Percentiles rank a stretch among this genome's conserved stretches.
phyloP scores from a whole-genome alignment of 2,888 invertebrate genomes.

The Gari tellinella region DNA sequence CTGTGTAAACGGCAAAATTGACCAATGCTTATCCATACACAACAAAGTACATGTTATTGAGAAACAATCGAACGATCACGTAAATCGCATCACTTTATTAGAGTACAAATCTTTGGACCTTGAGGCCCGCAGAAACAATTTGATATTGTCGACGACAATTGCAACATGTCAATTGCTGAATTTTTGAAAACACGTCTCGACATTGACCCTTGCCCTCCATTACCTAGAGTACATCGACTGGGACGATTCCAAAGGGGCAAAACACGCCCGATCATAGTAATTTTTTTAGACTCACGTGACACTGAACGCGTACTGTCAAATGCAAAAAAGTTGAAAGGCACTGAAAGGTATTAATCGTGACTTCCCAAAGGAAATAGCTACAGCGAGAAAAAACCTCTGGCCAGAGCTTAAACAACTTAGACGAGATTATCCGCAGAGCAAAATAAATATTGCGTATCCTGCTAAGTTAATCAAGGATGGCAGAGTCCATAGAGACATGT shows the following conservation, averaged over 20 bases:
- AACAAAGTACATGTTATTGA: no score
- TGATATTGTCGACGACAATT: no score
- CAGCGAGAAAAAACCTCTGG: slow-evolving; percentile 8
- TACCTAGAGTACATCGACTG: slow-evolving; percentile 3
- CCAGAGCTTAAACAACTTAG: not conserved
- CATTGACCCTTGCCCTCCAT: not conserved
- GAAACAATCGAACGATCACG: no score
- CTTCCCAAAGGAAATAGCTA: slow-evolving; percentile 4
- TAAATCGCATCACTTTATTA: no score
- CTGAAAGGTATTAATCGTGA: slow-evolving; percentile 8
- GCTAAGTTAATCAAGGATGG: slow-evolving; percentile 11
- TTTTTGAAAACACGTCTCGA: not conserved
- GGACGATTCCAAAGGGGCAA: not conserved
- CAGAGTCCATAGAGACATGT: not conserved
- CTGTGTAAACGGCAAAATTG: no score
- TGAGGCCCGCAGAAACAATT: no score
- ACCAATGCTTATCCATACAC: no score
- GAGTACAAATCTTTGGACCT: no score
- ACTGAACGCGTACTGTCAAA: not conserved
- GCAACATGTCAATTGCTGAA: not conserved
- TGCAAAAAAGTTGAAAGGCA: slow-evolving; percentile 8
- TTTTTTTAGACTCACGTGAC: not conserved
- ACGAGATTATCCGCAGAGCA: not conserved
- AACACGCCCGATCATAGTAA: slow-evolving; percentile 10
- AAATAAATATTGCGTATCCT: slow-evolving; percentile 10